Conservation (phyloP, 2,113 vertebrate genomes). For the Galeopterus variegatus region DNA sequence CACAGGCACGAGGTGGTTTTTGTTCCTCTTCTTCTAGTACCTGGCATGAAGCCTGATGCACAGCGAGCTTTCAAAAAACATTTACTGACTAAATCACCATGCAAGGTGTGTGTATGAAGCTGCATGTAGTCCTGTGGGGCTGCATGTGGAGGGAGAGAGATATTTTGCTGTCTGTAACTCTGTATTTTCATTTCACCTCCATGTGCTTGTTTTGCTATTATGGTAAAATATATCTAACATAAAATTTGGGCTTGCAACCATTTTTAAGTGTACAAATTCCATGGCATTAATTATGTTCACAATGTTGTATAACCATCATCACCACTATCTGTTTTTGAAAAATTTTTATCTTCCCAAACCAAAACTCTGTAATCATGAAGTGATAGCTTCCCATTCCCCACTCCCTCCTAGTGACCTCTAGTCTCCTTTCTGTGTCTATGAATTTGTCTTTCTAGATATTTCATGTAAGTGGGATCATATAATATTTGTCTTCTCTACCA, state of each 20-base stretch:
- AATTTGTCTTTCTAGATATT: slow-evolving; percentile 27
- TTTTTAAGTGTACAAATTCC: neutral
- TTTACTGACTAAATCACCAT: neutral
- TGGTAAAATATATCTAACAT: neutral
- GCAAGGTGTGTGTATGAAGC: neutral
- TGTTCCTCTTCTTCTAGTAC: neutral
- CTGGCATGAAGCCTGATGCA: neutral
- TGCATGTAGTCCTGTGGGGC: no score
- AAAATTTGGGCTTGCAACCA: neutral
- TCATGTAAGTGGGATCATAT: neutral
- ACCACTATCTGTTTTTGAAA: neutral
- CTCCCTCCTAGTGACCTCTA: neutral
- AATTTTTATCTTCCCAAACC: neutral
- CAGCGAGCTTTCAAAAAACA: neutral
- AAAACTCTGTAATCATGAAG: neutral
- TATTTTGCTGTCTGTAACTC: neutral
- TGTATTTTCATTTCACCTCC: slow-evolving; percentile 41
- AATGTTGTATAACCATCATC: neutral
- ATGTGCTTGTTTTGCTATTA: neutral
- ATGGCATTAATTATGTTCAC: neutral
- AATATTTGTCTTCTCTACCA: neutral
- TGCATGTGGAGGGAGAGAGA: neutral
- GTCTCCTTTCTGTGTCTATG: neutral
- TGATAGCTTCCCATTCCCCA: neutral
- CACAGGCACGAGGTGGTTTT: no score